Conservation (phyloP, 1,140 invertebrate species). For the Teleopsis dalmanni region DNA sequence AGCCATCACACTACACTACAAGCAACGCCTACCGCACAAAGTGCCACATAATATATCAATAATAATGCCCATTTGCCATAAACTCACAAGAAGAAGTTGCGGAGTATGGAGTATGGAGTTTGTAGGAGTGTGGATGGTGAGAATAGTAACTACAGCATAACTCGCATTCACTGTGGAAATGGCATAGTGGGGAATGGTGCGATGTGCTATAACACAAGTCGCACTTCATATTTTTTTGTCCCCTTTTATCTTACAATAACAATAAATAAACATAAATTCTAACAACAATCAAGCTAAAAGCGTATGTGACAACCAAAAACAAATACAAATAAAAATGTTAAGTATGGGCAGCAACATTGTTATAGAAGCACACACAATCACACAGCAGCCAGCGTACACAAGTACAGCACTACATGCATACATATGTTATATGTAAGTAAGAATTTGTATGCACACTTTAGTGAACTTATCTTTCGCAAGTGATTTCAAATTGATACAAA, state of each 20-base stretch:
- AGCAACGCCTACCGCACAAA: no score
- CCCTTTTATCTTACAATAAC: background rate
- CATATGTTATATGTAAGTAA: background rate
- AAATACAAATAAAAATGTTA: background rate
- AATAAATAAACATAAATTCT: constrained; percentile 28
- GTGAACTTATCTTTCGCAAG: constrained; percentile 1
- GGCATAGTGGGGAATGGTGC: background rate
- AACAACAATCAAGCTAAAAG: constrained; percentile 9
- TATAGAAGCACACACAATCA: no score
- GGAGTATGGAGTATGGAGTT: background rate
- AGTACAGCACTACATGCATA: no score
- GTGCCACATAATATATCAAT: no score
- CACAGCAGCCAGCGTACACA: no score
- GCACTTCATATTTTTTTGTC: background rate
- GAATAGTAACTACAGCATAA: background rate
- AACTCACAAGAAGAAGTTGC: background rate
- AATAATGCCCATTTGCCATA: no score
- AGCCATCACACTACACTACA: no score
- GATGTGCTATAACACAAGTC: background rate
- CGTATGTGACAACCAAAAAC: background rate
- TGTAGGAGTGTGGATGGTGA: background rate
- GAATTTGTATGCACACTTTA: background rate
- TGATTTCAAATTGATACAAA: constrained; percentile 37
- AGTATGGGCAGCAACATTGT: no score
- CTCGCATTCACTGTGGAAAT: background rate